phyloP scores from a whole-genome alignment of 35 echinoderm and acorn worm genomes.

The Apostichopus parvimensis region DNA sequence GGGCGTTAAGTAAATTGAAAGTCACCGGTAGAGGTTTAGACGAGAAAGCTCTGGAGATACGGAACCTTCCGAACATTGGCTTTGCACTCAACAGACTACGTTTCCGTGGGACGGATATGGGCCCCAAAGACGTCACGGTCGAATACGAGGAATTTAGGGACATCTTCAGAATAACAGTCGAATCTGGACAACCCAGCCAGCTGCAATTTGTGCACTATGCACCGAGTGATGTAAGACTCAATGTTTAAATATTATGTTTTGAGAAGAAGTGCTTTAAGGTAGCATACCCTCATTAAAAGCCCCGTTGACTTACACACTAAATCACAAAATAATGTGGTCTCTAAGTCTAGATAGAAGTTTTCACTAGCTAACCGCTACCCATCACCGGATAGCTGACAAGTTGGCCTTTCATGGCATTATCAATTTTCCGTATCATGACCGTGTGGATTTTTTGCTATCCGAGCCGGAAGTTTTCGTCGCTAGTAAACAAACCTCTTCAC shows the following conservation, averaged over 20 bases:
- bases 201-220: conserved; percentile 62
- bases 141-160: conserved; percentile 79
- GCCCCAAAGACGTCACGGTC: conserved; percentile 60
- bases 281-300: too few species aligned
- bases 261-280: too few species aligned
- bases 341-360: too few species aligned
- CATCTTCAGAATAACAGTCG: conserved; percentile 66
- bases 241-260: not conserved
- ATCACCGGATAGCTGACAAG: too few species aligned
- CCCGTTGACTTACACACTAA: too few species aligned
- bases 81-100: conserved; percentile 75
- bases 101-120: conserved; percentile 67
- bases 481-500: too few species aligned
- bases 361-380: too few species aligned
- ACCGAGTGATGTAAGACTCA: conserved; percentile 59
- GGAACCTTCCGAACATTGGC: conserved; percentile 64
- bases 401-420: too few species aligned
- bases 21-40: conserved; percentile 67
- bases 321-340: too few species aligned
- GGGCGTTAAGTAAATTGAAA: conserved; percentile 74
- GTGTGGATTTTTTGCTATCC: too few species aligned
- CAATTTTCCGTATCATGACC: too few species aligned
- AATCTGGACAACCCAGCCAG: conserved; percentile 69
- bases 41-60: conserved; percentile 67
- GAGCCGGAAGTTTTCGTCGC: too few species aligned